Conservation (phyloP, 2,888 invertebrate species). For the Drosophila neonasuta region DNA sequence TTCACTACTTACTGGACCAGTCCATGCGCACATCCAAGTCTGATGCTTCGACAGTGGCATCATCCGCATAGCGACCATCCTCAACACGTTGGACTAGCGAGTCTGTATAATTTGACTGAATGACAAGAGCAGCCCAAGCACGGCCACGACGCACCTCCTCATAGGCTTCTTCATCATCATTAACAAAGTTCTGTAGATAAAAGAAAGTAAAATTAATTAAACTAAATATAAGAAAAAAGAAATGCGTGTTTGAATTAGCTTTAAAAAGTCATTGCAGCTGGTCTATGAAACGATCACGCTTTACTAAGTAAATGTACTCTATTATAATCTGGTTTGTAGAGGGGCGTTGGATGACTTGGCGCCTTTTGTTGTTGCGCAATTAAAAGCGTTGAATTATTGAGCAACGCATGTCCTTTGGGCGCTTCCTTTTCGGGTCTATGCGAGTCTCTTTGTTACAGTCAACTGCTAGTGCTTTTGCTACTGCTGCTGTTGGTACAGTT, state of each 20-base stretch:
- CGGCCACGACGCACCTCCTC: slow-evolving; percentile 87
- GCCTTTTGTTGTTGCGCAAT: slow-evolving; percentile 52
- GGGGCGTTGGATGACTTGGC: slow-evolving; percentile 8
- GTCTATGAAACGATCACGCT: slow-evolving; percentile 18
- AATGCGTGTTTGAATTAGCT: slow-evolving; percentile 55
- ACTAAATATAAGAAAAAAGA: slow-evolving; percentile 38
- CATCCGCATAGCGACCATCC: slow-evolving; percentile 84
- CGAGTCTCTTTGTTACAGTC: slow-evolving; percentile 29
- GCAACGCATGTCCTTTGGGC: slow-evolving; percentile 48
- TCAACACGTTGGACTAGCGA: slow-evolving; percentile 86
- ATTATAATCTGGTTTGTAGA: slow-evolving; percentile 8
- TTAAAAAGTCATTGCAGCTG: slow-evolving; percentile 53
- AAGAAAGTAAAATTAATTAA: background rate
- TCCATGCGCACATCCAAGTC: slow-evolving; percentile 89
- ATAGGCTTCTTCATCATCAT: slow-evolving; percentile 85
- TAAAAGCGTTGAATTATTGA: slow-evolving; percentile 72
- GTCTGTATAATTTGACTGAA: slow-evolving; percentile 89
- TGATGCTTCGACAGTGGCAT: slow-evolving; percentile 85
- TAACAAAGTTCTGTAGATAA: slow-evolving; percentile 83
- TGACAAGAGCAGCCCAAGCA: slow-evolving; percentile 90
- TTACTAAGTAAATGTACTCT: slow-evolving; percentile 12
- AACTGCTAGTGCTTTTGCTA: slow-evolving; percentile 4
- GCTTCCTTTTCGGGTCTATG: slow-evolving; percentile 43
- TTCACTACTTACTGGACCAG: slow-evolving; percentile 89
- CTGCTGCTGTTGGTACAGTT: slow-evolving; percentile 9